phyloP scores from a whole-genome alignment of 2,888 invertebrate genomes.

The Apomyelois bistriatella region DNA sequence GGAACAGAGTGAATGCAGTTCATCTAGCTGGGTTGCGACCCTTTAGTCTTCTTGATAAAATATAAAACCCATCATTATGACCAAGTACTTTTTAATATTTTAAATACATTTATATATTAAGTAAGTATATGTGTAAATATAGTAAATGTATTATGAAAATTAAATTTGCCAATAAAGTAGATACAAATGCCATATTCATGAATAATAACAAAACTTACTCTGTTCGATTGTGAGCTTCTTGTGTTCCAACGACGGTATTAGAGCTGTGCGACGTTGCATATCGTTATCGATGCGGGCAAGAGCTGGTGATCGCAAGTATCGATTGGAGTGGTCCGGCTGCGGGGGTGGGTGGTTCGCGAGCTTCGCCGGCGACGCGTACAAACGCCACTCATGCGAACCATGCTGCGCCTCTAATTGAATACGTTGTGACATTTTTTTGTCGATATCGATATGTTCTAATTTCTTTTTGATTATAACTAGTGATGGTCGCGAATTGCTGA shows the following conservation, averaged over 20 bases:
- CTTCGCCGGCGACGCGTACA: slow-evolving; percentile 53
- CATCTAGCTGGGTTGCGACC: no score
- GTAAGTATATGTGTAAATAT: no score
- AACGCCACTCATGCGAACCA: slow-evolving; percentile 72
- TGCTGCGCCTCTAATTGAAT: slow-evolving; percentile 71
- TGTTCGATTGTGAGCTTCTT: background rate
- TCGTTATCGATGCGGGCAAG: slow-evolving; percentile 54
- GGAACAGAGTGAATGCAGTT: no score
- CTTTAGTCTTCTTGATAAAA: no score
- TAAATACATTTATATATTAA: no score
- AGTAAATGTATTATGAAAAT: no score
- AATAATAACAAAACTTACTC: background rate
- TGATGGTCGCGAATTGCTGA: no score
- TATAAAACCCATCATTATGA: no score
- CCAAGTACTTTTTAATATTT: no score
- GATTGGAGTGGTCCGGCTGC: slow-evolving; percentile 43
- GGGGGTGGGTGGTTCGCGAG: slow-evolving; percentile 33
- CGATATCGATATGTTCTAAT: slow-evolving; percentile 31
- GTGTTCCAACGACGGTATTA: slow-evolving; percentile 29
- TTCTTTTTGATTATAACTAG: background rate
- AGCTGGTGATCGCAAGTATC: slow-evolving; percentile 48
- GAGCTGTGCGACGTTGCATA: slow-evolving; percentile 39
- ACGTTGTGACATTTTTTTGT: slow-evolving; percentile 42
- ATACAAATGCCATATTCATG: no score
- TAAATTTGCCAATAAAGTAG: no score